phyloP scores from a whole-genome alignment of 2,113 vertebrate species.

The Typhlomys cinereus region DNA sequence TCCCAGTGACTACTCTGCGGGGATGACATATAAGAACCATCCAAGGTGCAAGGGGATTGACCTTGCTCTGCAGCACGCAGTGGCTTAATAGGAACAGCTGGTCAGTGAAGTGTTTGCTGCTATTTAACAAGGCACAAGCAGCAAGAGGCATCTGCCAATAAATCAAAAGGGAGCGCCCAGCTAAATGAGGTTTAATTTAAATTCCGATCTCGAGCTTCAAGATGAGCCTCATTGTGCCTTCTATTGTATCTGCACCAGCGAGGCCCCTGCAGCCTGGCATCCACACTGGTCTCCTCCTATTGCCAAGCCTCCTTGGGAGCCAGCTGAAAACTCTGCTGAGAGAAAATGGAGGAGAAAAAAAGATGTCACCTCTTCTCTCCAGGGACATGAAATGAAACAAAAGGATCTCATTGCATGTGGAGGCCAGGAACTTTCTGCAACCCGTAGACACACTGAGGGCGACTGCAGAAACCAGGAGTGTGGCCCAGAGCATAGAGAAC shows the following conservation, averaged over 20 bases:
- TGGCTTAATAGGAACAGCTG: constrained; percentile 87
- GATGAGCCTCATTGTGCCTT: constrained; percentile 68
- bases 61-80: constrained; percentile 73
- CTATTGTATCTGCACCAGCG: not conserved
- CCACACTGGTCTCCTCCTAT: accelerated
- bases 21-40: constrained; percentile 56
- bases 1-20: not conserved
- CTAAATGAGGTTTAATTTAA: constrained; percentile 85
- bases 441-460: accelerated
- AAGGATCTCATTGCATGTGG: not conserved
- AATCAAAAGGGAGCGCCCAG: constrained; percentile 82
- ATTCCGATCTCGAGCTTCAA: constrained; percentile 76
- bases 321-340: not conserved
- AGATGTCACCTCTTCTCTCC: not conserved
- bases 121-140: constrained; percentile 86
- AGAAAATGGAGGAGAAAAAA: not conserved
- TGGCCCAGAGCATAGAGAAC: too few relatives aligned
- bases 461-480: not conserved
- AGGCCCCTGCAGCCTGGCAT: not conserved
- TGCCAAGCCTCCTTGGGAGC: accelerated
- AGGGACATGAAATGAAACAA: not conserved
- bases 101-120: constrained; percentile 85
- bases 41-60: constrained; percentile 74
- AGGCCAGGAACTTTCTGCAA: accelerated
- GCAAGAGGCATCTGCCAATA: constrained; percentile 83